A percentile compares a stretch with the other conserved stretches of the same genome.
Evolutionary conservation across 2,888 invertebrate genomes (phyloP).

Genomic region (Mechanitis messenoides): DNA sequence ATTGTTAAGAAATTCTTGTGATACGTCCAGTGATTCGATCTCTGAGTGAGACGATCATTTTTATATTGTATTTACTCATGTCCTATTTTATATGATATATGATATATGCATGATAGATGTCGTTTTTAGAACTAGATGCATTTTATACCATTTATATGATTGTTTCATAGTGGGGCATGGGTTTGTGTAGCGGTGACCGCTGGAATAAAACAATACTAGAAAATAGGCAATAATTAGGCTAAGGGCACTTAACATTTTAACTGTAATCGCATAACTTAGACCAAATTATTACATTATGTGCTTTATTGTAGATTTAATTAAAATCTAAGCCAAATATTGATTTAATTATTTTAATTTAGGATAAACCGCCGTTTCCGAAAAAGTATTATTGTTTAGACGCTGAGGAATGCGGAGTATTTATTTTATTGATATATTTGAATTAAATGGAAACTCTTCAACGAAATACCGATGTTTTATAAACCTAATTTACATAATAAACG

Average conservation of each 20-base stretch:
- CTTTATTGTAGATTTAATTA: constrained; percentile 74
- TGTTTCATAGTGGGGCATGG: constrained; percentile 30
- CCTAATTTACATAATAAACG: constrained; percentile 35
- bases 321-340: constrained; percentile 77
- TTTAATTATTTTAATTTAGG: constrained; percentile 66
- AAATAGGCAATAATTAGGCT: constrained; percentile 71
- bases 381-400: constrained; percentile 68
- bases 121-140: constrained; percentile 19
- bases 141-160: constrained; percentile 12
- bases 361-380: constrained; percentile 59
- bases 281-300: constrained; percentile 75
- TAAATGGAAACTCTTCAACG: constrained; percentile 13
- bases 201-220: constrained; percentile 64
- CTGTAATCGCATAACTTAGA: constrained; percentile 72
- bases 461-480: constrained; percentile 38
- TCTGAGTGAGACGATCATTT: constrained; percentile 29
- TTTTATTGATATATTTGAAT: constrained; percentile 40
- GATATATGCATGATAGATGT: constrained; percentile 3
- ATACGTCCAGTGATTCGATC: constrained; percentile 69
- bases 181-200: constrained; percentile 44
- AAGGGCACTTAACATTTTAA: constrained; percentile 71
- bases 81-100: constrained; percentile 14
- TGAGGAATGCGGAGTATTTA: constrained; percentile 65
- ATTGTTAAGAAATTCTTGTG: constrained; percentile 68
- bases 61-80: constrained; percentile 33